These are phyloP conservation scores for Enteromius radiatus DNA, from an alignment of 2,797 vertebrate genomes.

Conservation along the genomic window DNA sequence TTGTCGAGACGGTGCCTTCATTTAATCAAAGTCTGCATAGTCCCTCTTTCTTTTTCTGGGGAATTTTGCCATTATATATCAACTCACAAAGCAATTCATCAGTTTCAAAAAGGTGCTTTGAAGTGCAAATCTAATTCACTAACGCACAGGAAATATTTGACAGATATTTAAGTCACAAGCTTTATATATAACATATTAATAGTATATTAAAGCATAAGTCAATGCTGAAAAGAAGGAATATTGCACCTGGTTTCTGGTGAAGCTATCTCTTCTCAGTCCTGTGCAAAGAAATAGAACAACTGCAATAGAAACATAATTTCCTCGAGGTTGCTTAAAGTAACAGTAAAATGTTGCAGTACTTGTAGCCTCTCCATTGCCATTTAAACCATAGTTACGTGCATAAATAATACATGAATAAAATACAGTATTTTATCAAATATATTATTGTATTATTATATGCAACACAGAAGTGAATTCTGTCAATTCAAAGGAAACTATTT, in stretches of 20 bases:
- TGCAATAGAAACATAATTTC: neutral
- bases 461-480: neutral
- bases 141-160: neutral
- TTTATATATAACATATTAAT: neutral
- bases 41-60: neutral
- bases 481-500: neutral
- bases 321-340: neutral
- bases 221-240: neutral
- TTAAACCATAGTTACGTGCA: neutral
- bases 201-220: neutral
- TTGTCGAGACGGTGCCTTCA: slow-evolving; percentile 48
- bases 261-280: neutral
- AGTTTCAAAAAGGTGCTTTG: neutral
- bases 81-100: neutral
- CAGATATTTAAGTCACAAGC: neutral
- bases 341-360: neutral
- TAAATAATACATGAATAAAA: neutral
- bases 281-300: neutral
- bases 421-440: neutral
- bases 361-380: neutral
- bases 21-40: slow-evolving; percentile 40
- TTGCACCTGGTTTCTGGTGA: slow-evolving; percentile 50
- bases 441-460: neutral
- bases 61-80: neutral
- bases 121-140: neutral